Evolutionary conservation across 2,888 invertebrate species (phyloP).

Genomic region (Scotopteryx bipunctaria): DNA sequence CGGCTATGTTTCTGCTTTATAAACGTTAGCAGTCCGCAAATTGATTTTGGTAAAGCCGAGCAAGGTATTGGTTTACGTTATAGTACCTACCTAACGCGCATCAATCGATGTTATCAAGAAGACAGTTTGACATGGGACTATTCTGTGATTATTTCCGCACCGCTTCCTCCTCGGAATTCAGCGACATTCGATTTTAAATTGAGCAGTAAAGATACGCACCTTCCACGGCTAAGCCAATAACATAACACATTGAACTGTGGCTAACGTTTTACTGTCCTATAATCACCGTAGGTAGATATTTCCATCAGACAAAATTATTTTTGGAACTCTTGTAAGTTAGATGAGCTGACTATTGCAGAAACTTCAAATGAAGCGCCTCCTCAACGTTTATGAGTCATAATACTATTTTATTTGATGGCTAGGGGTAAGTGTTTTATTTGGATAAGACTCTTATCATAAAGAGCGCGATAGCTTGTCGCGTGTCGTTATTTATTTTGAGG

Average conservation of each 20-base stretch:
- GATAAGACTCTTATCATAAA: conserved; percentile 50
- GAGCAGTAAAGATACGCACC: background rate
- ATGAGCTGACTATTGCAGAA: background rate
- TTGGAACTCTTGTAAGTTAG: background rate
- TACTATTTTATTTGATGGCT: conserved; percentile 22
- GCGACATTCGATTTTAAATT: conserved; percentile 38
- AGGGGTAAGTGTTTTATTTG: conserved; percentile 20
- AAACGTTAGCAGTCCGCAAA: conserved; percentile 47
- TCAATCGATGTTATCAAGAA: conserved; percentile 60
- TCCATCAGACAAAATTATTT: background rate
- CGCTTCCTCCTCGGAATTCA: conserved; percentile 56
- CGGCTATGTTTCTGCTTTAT: conserved; percentile 35
- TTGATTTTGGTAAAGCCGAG: conserved; percentile 45
- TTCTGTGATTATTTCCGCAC: conserved; percentile 63
- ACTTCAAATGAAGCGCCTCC: background rate
- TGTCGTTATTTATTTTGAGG: conserved; percentile 61
- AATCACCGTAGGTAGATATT: too few relatives aligned
- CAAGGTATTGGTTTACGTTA: conserved; percentile 68
- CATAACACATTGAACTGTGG: too few relatives aligned
- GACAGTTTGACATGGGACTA: conserved; percentile 66
- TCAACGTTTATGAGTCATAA: conserved; percentile 9
- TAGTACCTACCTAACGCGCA: conserved; percentile 59
- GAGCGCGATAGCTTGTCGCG: conserved; percentile 48
- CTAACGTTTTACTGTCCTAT: too few relatives aligned
- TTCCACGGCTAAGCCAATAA: too few relatives aligned